Base-by-base conservation (phyloP, 2,888 invertebrate genomes). In the Caradrina clavipalpis region DNA sequence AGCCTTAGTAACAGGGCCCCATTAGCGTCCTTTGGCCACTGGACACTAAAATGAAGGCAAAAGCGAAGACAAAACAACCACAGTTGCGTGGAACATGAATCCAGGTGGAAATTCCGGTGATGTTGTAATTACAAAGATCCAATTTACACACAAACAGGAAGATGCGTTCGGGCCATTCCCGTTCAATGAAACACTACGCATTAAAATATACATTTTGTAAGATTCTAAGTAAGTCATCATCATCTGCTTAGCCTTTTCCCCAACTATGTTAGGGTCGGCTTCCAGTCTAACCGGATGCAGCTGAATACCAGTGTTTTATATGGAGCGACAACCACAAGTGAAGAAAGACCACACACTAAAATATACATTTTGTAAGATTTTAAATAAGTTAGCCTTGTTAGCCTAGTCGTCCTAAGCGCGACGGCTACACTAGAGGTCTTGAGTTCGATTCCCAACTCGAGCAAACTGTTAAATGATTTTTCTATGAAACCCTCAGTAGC, bases 81-180 rank as follows among this genome's bases (percentile, higher is more conserved):
- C 31, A 45, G 17, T 59, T 45, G 45, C 10, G n/a, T 6, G 19
- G 5, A 13, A 10, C 19, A 59, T n/a, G 22, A 0, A 2, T 35
- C 31, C n/a, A 39, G 39, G 1, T 39, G 58, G 45, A 0, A 67
- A 4, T 51, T 35, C 67, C 50, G 15, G 21, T 22, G 51, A 39
- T 45, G 31, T n/a, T 45, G 17, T 2, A 39, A 15, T 35, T 11
- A 31, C 15, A 50, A 47, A 45, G 5, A 11, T 26, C 3, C 8
- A 39, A 13, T 55, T 60, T 0, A 11, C 11, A 55, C 26, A 17
- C 31, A 71, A 47, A 72, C 47, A 71, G 71, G 64, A 57, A 49
- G 11, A 49, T 39, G 13, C 8, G 11, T 1, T 5, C 13, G 8
- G 19, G 26, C 10, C 31, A 39, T 49, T 19, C 22, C 31, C 15